Evolutionary conservation across 2,113 vertebrate species (phyloP).

Genomic region (Dipodomys merriami): DNA sequence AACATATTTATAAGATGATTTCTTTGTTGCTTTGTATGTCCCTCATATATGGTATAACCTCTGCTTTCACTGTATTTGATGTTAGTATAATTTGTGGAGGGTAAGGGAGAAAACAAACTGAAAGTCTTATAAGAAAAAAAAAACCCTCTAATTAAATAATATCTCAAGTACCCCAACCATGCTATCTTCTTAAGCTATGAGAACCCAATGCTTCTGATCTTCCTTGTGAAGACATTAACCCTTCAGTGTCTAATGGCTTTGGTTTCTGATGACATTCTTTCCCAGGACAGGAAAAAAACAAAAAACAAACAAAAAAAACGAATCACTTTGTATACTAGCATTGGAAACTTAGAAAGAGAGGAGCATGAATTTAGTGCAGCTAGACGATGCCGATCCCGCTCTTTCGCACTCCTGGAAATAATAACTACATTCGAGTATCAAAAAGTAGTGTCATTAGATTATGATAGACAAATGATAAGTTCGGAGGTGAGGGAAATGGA

Average conservation of each 20-base stretch:
- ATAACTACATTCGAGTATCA: too few species aligned
- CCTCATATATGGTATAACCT: too few species aligned
- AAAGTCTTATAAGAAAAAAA: background rate
- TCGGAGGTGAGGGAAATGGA: too few species aligned
- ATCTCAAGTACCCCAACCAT: background rate
- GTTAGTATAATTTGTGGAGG: too few species aligned
- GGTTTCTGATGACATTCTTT: background rate
- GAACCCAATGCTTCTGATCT: background rate
- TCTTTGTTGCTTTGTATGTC: too few species aligned
- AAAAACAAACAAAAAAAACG: too few species aligned
- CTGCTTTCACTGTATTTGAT: too few species aligned
- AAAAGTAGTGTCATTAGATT: background rate
- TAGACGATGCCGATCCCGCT: background rate
- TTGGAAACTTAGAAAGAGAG: background rate
- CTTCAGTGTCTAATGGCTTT: background rate
- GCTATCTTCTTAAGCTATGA: background rate
- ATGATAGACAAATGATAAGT: background rate
- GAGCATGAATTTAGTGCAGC: background rate
- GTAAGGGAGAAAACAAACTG: too few species aligned
- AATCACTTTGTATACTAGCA: background rate
- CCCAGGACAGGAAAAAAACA: too few species aligned
- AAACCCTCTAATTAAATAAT: background rate
- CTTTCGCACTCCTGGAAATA: background rate
- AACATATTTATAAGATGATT: too few species aligned
- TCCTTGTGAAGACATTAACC: background rate